Evolutionary conservation across 1,140 invertebrate genomes (phyloP).

Genomic region (Microplitis demolitor): DNA sequence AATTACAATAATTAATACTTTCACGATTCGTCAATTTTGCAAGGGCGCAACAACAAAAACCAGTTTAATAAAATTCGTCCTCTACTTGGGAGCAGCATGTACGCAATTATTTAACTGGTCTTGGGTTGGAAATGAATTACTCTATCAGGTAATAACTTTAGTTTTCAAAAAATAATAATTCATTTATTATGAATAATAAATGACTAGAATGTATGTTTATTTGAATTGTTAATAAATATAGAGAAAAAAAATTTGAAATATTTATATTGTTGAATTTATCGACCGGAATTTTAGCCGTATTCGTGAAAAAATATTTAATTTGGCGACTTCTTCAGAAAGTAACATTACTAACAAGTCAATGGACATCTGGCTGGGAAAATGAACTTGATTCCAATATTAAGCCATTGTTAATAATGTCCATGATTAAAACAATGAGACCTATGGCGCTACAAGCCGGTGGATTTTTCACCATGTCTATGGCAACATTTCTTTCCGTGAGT

Average conservation of each 20-base stretch:
- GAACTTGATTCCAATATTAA: conserved; percentile 1
- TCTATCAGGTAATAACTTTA: neutral
- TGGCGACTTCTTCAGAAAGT: conserved; percentile 5
- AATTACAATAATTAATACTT: too few relatives aligned
- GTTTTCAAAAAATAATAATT: too few relatives aligned
- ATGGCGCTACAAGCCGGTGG: too few relatives aligned
- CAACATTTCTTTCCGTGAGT: too few relatives aligned
- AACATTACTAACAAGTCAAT: conserved; percentile 18
- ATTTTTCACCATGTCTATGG: too few relatives aligned
- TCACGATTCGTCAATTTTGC: too few relatives aligned
- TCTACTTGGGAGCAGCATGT: conserved; percentile 9
- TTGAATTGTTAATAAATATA: too few relatives aligned
- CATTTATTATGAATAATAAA: too few relatives aligned
- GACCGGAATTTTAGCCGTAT: too few relatives aligned
- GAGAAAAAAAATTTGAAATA: too few relatives aligned
- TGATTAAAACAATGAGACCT: conserved; percentile 23
- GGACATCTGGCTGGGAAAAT: conserved; percentile 28
- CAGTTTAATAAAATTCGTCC: conserved; percentile 1
- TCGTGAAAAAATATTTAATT: neutral
- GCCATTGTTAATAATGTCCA: conserved; percentile 12
- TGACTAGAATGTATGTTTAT: too few relatives aligned
- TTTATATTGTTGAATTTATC: too few relatives aligned
- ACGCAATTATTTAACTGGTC: conserved; percentile 12
- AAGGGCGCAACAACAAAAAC: neutral
- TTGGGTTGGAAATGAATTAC: conserved; percentile 11